phyloP scores from a whole-genome alignment of 1,140 invertebrate genomes.

The Heliconius eleuchia region DNA sequence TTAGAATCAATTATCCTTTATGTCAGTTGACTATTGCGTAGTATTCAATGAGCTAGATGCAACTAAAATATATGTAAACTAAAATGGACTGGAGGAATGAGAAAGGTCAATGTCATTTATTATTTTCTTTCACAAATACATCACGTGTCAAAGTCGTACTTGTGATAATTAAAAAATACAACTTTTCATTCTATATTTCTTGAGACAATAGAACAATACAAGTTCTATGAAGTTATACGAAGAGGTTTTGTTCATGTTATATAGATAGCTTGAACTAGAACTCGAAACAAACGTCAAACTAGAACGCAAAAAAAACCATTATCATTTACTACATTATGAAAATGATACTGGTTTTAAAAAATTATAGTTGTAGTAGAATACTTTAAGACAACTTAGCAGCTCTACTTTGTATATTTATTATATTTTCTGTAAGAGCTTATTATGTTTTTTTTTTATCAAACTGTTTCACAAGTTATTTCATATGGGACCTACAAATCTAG shows the following conservation, averaged over 20 bases:
- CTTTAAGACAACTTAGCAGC: neutral
- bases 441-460: neutral
- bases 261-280: no score
- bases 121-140: neutral
- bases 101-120: neutral
- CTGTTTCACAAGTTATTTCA: neutral
- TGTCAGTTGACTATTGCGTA: no score
- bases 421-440: neutral
- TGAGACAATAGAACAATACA: neutral
- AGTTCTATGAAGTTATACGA: no score
- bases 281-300: no score
- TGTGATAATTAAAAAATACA: neutral
- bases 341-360: neutral
- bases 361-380: neutral
- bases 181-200: neutral
- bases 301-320: neutral
- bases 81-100: neutral
- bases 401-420: neutral
- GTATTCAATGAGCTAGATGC: no score
- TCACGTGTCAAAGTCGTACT: neutral
- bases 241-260: no score
- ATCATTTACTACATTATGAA: neutral
- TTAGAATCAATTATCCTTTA: no score
- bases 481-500: constrained; percentile 1
- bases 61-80: no score